Conservation (phyloP, 2,888 invertebrate genomes). For the Rhodophaea formosa region DNA sequence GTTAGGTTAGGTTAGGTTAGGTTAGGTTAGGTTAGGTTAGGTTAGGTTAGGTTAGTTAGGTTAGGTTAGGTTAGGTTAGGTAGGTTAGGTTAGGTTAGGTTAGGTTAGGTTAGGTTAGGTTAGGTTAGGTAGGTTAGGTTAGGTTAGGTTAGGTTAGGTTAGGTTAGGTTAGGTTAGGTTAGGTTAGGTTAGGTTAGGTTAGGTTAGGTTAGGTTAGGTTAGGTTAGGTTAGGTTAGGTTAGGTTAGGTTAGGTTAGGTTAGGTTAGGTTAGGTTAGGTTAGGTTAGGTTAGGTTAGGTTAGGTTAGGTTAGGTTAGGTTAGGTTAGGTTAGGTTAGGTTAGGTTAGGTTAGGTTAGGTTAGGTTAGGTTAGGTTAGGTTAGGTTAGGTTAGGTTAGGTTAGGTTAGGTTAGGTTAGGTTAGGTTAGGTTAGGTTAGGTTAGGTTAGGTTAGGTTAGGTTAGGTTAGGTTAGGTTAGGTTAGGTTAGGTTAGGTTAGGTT, state of each 20-base stretch:
- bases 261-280: slow-evolving; percentile 26
- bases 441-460: slow-evolving; percentile 4
- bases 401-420: slow-evolving; percentile 23
- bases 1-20: too few species aligned
- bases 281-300: slow-evolving; percentile 27
- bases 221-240: slow-evolving; percentile 26
- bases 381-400: slow-evolving; percentile 22
- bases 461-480: slow-evolving; percentile 16
- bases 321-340: slow-evolving; percentile 27
- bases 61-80: too few species aligned
- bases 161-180: slow-evolving; percentile 16
- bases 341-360: slow-evolving; percentile 28
- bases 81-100: too few species aligned
- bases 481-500: slow-evolving; percentile 19
- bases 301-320: slow-evolving; percentile 28
- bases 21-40: too few species aligned
- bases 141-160: slow-evolving; percentile 24
- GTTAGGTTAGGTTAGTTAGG: too few species aligned
- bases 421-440: slow-evolving; percentile 23
- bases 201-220: slow-evolving; percentile 28
- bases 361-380: slow-evolving; percentile 26
- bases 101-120: too few species aligned
- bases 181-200: slow-evolving; percentile 27
- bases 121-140: too few species aligned
- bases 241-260: slow-evolving; percentile 25